These are phyloP conservation scores for Tokudaia muenninki DNA, from an alignment of 2,797 vertebrate species.

Conservation along the genomic window DNA sequence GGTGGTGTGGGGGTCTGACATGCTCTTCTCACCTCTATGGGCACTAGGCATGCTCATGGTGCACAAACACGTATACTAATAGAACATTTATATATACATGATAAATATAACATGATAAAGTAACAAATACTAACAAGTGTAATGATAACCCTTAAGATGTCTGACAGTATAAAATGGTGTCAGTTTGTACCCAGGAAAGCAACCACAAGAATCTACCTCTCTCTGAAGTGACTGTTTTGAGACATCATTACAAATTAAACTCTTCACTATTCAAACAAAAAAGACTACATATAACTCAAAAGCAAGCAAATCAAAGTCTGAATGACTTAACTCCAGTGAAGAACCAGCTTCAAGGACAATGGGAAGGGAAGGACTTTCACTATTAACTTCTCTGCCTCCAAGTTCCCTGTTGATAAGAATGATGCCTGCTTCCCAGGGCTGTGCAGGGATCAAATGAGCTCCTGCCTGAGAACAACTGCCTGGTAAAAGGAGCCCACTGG, in stretches of 20 bases:
- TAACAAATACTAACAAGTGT: not conserved
- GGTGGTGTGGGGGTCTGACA: not conserved
- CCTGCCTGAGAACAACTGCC: constrained; percentile 37
- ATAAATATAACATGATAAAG: not conserved
- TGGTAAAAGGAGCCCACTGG: constrained; percentile 47
- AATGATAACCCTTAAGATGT: not conserved
- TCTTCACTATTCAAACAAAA: constrained; percentile 12
- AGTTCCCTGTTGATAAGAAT: constrained; percentile 55
- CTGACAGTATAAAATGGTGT: not conserved
- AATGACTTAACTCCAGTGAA: not conserved
- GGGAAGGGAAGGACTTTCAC: not conserved
- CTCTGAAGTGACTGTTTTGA: constrained; percentile 43
- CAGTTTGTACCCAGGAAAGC: not conserved
- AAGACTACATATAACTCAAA: constrained; percentile 30
- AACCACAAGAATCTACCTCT: constrained; percentile 47
- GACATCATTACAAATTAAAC: constrained; percentile 33
- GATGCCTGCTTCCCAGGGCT: constrained; percentile 18
- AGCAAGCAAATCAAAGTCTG: constrained; percentile 10
- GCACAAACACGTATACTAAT: not conserved
- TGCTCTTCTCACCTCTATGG: not conserved
- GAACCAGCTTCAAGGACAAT: not conserved
- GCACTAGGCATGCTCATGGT: not conserved
- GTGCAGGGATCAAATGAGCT: constrained; percentile 47
- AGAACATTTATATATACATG: not conserved
- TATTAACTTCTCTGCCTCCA: constrained; percentile 34